phyloP scores from a whole-genome alignment of 2,888 invertebrate genomes.

The Geotrupes spiniger region DNA sequence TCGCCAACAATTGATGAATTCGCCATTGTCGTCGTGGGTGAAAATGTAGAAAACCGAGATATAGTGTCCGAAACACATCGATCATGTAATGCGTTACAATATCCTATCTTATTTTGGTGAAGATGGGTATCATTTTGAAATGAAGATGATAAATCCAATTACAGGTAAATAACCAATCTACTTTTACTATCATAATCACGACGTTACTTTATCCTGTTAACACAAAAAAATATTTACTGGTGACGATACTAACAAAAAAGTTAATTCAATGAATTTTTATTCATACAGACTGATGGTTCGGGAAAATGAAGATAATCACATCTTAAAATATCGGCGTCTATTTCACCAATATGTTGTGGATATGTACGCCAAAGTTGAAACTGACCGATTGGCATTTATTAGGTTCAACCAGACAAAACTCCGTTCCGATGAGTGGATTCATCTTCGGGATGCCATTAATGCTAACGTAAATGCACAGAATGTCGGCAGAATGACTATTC shows the following conservation, averaged over 20 bases:
- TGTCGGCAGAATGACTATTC: slow-evolving; percentile 28
- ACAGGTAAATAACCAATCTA: slow-evolving; percentile 22
- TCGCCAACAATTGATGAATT: slow-evolving; percentile 41
- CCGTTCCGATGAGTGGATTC: slow-evolving; percentile 36
- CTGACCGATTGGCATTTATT: slow-evolving; percentile 39
- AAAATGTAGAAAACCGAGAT: slow-evolving; percentile 31
- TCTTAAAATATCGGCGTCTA: slow-evolving; percentile 28
- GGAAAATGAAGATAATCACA: slow-evolving; percentile 30
- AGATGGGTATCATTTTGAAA: slow-evolving; percentile 31
- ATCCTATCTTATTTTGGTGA: slow-evolving; percentile 35
- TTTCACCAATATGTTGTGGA: slow-evolving; percentile 43
- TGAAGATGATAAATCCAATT: slow-evolving; percentile 29
- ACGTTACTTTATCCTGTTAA: too few species aligned
- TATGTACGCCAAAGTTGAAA: slow-evolving; percentile 46
- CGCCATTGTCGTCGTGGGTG: slow-evolving; percentile 41
- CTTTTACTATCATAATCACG: too few species aligned
- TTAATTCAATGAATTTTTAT: slow-evolving; percentile 32
- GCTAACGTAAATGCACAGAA: slow-evolving; percentile 33
- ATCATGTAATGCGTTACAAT: slow-evolving; percentile 43
- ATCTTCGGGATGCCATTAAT: slow-evolving; percentile 40
- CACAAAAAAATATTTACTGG: too few species aligned
- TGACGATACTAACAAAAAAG: slow-evolving; percentile 30
- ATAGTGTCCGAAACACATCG: slow-evolving; percentile 35
- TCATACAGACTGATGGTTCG: slow-evolving; percentile 37
- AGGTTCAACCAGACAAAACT: slow-evolving; percentile 38